Conservation (phyloP, 37 sponge, comb jelly and placozoan species). For the Aphrocallistes beatrix region DNA sequence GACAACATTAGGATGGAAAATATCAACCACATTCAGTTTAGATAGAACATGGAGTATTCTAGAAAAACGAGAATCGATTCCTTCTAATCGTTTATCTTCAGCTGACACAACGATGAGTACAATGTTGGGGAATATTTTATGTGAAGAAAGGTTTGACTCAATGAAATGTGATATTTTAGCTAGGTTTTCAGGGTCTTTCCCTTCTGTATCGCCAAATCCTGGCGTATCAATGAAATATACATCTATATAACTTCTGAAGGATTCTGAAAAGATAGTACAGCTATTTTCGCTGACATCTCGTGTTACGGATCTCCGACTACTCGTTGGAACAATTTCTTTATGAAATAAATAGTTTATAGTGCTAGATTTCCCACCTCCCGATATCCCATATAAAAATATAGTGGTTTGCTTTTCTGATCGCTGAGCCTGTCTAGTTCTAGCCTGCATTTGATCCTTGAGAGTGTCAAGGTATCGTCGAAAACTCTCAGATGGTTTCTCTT, state of each 20-base stretch:
- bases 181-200: neutral
- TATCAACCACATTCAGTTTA: neutral
- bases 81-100: neutral
- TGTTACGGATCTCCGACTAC: neutral
- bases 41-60: neutral
- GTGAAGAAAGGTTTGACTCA: neutral
- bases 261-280: neutral
- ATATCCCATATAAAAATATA: neutral
- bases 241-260: neutral
- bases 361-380: neutral
- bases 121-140: neutral
- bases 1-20: neutral
- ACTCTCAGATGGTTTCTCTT: too few relatives aligned
- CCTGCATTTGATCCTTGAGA: too few relatives aligned
- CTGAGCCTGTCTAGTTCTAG: too few relatives aligned
- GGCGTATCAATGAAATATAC: neutral
- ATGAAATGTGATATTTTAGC: neutral
- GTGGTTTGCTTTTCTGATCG: neutral
- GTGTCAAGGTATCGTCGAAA: too few relatives aligned
- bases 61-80: neutral
- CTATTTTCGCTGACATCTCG: neutral
- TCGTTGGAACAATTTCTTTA: neutral
- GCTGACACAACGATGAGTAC: neutral
- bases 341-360: neutral
- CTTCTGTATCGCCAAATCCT: neutral